Evolutionary conservation across 2,113 vertebrate species (phyloP).

Genomic region (Butorides virescens): DNA sequence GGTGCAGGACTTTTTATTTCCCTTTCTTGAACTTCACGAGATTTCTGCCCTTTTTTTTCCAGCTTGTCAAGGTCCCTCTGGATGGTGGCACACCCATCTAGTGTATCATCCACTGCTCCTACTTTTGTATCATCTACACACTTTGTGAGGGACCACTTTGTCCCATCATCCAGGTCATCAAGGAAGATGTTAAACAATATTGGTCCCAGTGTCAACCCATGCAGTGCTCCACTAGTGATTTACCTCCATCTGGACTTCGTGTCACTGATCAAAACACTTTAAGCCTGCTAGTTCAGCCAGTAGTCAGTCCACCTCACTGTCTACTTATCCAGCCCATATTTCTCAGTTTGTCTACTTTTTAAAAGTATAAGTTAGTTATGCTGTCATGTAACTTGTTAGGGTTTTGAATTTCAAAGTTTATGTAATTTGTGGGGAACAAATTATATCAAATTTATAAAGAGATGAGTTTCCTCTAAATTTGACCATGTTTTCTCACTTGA

Average conservation of each 20-base stretch:
- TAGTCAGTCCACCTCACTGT: background rate
- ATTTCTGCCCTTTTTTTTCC: background rate
- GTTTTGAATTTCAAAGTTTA: background rate
- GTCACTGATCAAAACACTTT: background rate
- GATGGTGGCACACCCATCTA: background rate
- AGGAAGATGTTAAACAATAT: background rate
- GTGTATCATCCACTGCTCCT: background rate
- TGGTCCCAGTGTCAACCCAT: background rate
- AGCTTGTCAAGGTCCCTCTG: background rate
- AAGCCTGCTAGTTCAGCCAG: background rate
- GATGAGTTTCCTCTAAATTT: background rate
- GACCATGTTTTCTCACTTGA: background rate
- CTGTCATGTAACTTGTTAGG: background rate
- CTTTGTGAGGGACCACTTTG: background rate
- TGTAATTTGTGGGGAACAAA: background rate
- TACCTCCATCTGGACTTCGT: background rate
- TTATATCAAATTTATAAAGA: background rate
- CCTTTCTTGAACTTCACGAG: background rate
- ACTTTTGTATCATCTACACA: background rate
- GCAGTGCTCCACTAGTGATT: background rate
- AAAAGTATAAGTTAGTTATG: background rate
- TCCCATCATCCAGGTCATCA: background rate
- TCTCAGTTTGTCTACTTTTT: background rate
- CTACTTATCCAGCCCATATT: background rate
- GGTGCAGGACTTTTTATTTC: background rate